phyloP scores from a whole-genome alignment of 2,113 vertebrate genomes.

The Mesocricetus auratus region DNA sequence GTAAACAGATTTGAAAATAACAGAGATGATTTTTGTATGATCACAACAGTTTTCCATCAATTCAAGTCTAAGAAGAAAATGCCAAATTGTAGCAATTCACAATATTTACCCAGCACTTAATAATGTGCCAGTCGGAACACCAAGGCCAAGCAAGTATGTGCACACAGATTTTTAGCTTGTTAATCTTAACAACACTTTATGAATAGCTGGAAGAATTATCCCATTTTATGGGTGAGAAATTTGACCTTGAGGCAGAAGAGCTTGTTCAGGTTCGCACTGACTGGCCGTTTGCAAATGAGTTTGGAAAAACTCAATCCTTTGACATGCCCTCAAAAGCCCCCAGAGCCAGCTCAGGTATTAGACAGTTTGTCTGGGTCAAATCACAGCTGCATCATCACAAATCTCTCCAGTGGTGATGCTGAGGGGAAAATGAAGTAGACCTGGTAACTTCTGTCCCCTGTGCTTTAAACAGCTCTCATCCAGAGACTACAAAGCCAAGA shows the following conservation, averaged over 20 bases:
- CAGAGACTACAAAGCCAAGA: neutral
- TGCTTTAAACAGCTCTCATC: neutral
- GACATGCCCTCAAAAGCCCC: neutral
- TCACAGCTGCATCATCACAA: neutral
- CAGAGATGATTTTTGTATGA: neutral
- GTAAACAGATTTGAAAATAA: slow-evolving; percentile 2
- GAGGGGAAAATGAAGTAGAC: neutral
- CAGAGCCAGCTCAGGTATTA: neutral
- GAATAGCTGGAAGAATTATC: neutral
- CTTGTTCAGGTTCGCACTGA: neutral
- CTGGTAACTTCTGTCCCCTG: no score
- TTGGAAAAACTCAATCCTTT: neutral
- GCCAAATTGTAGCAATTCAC: neutral
- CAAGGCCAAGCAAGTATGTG: neutral
- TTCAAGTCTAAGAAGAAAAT: slow-evolving; percentile 37
- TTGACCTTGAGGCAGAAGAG: neutral
- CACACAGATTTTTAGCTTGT: neutral
- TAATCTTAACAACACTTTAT: neutral
- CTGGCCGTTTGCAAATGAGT: neutral
- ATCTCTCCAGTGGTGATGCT: neutral
- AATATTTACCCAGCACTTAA: neutral
- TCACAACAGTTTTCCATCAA: neutral
- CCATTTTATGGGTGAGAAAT: neutral
- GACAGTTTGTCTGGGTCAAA: neutral
- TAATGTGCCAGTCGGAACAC: neutral